A percentile compares a stretch with the other conserved stretches of the same genome.
These are phyloP conservation scores for Tenebrio molitor DNA, from an alignment of 1,140 invertebrate genomes.

Conservation along the genomic window DNA sequence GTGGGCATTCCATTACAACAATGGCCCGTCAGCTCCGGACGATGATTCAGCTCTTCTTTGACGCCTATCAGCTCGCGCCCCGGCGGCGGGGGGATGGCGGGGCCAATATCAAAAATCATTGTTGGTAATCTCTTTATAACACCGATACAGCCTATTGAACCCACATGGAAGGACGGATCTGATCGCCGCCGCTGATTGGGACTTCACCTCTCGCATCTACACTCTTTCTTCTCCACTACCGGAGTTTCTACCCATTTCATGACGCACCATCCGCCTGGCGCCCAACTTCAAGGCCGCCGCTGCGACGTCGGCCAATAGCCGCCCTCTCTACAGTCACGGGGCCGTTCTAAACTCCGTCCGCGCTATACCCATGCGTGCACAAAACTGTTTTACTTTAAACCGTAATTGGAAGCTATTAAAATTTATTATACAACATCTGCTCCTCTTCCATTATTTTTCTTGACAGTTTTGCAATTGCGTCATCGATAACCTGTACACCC, in stretches of 20 bases:
- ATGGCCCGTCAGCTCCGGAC: constrained; percentile 6
- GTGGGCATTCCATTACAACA: constrained; percentile 30
- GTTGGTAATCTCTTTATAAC: constrained; percentile 40
- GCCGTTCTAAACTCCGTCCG: too few species aligned
- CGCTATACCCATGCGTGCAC: too few species aligned
- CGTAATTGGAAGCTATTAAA: too few species aligned
- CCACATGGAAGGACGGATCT: constrained; percentile 20
- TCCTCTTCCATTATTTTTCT: too few species aligned
- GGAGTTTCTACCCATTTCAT: constrained; percentile 11
- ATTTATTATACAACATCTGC: too few species aligned
- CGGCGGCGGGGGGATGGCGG: background rate
- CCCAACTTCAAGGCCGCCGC: too few species aligned
- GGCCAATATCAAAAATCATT: constrained; percentile 30
- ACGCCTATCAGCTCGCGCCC: constrained; percentile 24
- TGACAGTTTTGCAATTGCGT: too few species aligned
- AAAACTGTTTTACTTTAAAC: too few species aligned
- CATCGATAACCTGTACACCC: too few species aligned
- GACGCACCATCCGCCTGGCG: too few species aligned
- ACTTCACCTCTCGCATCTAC: background rate
- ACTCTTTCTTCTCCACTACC: constrained; percentile 16
- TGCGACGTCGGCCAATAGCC: too few species aligned
- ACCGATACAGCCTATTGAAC: constrained; percentile 37
- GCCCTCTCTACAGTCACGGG: too few species aligned
- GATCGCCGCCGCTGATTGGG: constrained; percentile 10
- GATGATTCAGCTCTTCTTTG: constrained; percentile 27